Evolutionary conservation across 1,140 invertebrate genomes (phyloP).

Genomic region (Nephotettix cincticeps): DNA sequence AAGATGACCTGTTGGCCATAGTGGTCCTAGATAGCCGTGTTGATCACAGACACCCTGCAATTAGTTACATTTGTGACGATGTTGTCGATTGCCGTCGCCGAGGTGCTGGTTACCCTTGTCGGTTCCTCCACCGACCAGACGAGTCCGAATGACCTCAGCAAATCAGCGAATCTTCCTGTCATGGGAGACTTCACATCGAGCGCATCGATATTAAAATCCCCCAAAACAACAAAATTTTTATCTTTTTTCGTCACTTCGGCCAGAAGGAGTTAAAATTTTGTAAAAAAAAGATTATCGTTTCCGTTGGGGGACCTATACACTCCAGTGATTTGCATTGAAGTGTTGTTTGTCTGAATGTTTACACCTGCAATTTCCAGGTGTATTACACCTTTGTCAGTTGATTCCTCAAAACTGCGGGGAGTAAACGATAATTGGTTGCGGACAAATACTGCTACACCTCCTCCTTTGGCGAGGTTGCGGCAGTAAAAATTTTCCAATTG

Average conservation of each 20-base stretch:
- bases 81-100: neutral
- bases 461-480: neutral
- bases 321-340: neutral
- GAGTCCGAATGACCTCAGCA: neutral
- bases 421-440: neutral
- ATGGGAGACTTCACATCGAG: neutral
- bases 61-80: neutral
- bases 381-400: neutral
- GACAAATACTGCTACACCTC: neutral
- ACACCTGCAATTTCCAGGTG: neutral
- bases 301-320: neutral
- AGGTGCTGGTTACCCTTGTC: neutral
- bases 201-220: neutral
- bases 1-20: neutral
- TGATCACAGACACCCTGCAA: neutral
- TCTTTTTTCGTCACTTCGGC: neutral
- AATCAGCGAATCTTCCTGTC: neutral
- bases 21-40: neutral
- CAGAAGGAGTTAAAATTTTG: neutral
- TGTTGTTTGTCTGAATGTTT: neutral
- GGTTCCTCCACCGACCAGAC: neutral
- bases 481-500: neutral
- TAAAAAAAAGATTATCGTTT: neutral
- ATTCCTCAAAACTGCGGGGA: neutral
- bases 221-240: neutral